These are phyloP conservation scores for Hoplostethus mediterraneus DNA, from an alignment of 2,797 vertebrate genomes.

Conservation along the genomic window DNA sequence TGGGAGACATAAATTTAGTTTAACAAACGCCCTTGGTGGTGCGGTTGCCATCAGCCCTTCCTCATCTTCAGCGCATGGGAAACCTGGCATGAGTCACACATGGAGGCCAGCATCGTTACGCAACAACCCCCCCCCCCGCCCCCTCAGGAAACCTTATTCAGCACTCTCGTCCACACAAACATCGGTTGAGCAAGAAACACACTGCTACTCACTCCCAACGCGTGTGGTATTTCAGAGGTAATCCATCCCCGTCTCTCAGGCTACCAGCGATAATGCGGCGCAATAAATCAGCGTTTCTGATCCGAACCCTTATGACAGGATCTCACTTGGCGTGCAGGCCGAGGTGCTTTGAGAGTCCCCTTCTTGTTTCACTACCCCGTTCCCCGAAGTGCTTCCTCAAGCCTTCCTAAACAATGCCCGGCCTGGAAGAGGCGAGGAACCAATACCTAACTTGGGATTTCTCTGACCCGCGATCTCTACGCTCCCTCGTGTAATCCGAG, in stretches of 20 bases:
- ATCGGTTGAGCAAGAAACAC: slow-evolving; percentile 14
- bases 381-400: not conserved
- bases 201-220: not conserved
- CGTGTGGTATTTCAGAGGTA: not conserved
- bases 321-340: not conserved
- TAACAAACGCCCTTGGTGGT: not conserved
- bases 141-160: slow-evolving; percentile 54
- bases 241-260: slow-evolving; percentile 22
- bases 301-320: slow-evolving; percentile 6
- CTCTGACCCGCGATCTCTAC: slow-evolving; percentile 44
- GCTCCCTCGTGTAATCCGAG: slow-evolving; percentile 26
- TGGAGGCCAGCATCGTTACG: slow-evolving; percentile 37
- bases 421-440: slow-evolving; percentile 16
- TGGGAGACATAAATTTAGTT: not conserved
- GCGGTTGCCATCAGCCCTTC: not conserved
- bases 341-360: slow-evolving; percentile 20
- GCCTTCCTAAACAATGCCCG: slow-evolving; percentile 23
- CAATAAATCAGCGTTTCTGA: slow-evolving; percentile 35
- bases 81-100: slow-evolving; percentile 39
- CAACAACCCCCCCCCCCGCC: slow-evolving; percentile 43
- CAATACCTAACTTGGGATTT: slow-evolving; percentile 37
- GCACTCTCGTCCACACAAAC: slow-evolving; percentile 26
- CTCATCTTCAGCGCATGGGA: slow-evolving; percentile 3
- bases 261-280: slow-evolving; percentile 12
- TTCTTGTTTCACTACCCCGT: not conserved